These are phyloP conservation scores for Anoura caudifer DNA, from an alignment of 2,113 vertebrate species.

Conservation along the genomic window DNA sequence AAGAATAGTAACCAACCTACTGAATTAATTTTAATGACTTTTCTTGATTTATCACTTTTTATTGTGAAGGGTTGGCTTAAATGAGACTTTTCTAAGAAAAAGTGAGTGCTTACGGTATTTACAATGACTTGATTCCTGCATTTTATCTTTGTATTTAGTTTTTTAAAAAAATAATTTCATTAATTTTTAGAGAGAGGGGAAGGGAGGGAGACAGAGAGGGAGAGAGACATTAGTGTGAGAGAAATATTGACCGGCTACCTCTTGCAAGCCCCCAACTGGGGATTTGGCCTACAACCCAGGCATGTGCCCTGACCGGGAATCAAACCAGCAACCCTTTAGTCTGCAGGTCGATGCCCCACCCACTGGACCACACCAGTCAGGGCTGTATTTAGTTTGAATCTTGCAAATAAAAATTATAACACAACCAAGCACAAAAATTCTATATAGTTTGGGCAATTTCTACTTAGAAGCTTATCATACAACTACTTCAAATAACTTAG, in stretches of 20 bases:
- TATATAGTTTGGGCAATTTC: not conserved
- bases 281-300: no score
- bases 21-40: not conserved
- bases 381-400: not conserved
- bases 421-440: not conserved
- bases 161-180: not conserved
- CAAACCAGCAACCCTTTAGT: no score
- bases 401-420: not conserved
- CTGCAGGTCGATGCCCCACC: no score
- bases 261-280: no score
- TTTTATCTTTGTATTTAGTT: not conserved
- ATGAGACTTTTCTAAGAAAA: not conserved
- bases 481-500: not conserved
- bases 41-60: not conserved
- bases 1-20: not conserved
- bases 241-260: no score
- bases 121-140: not conserved
- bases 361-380: no score
- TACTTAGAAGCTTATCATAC: not conserved
- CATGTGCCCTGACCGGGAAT: no score
- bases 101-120: not conserved
- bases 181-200: no score
- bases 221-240: no score
- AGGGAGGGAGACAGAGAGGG: no score
- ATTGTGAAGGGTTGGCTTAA: not conserved